A percentile compares a stretch with the other conserved stretches of the same genome.
Conservation (phyloP, 2,797 vertebrate genomes). For the Strix occidentalis region DNA sequence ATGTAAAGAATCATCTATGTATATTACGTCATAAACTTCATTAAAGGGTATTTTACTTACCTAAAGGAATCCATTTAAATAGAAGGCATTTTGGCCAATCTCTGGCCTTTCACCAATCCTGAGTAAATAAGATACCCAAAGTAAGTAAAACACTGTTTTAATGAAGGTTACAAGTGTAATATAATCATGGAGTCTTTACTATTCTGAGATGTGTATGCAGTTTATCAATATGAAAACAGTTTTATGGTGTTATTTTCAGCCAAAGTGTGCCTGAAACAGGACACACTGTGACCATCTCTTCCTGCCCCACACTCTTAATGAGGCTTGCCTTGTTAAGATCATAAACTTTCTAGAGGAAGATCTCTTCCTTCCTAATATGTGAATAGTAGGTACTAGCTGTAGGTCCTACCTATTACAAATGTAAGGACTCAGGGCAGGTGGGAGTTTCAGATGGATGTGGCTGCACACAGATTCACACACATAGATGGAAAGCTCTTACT, state of each 20-base stretch:
- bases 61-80: conserved; percentile 76
- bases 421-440: neutral
- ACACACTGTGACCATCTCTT: neutral
- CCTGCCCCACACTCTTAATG: neutral
- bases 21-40: conserved; percentile 68
- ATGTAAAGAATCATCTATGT: conserved; percentile 54
- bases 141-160: conserved; percentile 76
- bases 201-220: neutral
- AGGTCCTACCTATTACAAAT: neutral
- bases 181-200: conserved; percentile 40
- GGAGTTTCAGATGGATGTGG: neutral
- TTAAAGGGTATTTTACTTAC: conserved; percentile 76
- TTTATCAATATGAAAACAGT: neutral
- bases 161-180: conserved; percentile 70
- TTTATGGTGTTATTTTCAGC: neutral
- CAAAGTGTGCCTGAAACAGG: neutral
- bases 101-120: conserved; percentile 76
- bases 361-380: neutral
- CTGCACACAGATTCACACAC: neutral
- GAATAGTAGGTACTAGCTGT: neutral
- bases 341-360: neutral
- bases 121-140: conserved; percentile 76
- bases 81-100: conserved; percentile 76
- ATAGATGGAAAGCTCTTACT: neutral
- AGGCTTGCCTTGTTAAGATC: neutral